These are phyloP conservation scores for Pristionchus fissidentatus DNA, from an alignment of 2,888 invertebrate species.

Conservation along the genomic window DNA sequence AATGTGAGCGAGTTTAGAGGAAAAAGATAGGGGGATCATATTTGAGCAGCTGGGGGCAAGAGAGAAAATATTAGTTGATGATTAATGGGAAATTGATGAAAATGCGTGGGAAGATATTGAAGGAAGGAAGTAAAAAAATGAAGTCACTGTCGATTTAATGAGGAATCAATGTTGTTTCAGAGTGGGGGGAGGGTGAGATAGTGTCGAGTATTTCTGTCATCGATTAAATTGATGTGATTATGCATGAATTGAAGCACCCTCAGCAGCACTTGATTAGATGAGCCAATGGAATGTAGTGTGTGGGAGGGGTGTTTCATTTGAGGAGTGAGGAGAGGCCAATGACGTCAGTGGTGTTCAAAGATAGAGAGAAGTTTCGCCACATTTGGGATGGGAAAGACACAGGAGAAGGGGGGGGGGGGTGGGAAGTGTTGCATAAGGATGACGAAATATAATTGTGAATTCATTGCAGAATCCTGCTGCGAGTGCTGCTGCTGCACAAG, in stretches of 20 bases:
- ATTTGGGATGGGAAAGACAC: background rate
- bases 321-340: too few relatives aligned
- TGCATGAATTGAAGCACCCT: constrained; percentile 5
- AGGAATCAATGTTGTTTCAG: too few relatives aligned
- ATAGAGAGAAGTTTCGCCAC: too few relatives aligned
- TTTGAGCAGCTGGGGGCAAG: background rate
- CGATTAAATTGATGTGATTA: constrained; percentile 14
- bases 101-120: background rate
- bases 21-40: background rate
- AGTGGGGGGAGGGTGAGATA: background rate
- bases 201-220: background rate
- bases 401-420: background rate
- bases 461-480: background rate
- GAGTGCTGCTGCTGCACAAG: constrained; percentile 1
- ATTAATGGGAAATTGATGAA: background rate
- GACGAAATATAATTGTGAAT: background rate
- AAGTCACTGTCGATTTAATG: background rate
- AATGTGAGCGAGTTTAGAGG: too few relatives aligned
- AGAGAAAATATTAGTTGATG: background rate
- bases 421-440: background rate
- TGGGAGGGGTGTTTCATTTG: too few relatives aligned
- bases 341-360: too few relatives aligned
- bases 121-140: background rate
- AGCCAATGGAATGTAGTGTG: too few relatives aligned
- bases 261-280: background rate